Evolutionary conservation across 30 jellyfish, hydroid and myxozoan genomes (phyloP), one percentile per base, ranked within the genome.

Genomic region (Catostylus mosaicus): DNA sequence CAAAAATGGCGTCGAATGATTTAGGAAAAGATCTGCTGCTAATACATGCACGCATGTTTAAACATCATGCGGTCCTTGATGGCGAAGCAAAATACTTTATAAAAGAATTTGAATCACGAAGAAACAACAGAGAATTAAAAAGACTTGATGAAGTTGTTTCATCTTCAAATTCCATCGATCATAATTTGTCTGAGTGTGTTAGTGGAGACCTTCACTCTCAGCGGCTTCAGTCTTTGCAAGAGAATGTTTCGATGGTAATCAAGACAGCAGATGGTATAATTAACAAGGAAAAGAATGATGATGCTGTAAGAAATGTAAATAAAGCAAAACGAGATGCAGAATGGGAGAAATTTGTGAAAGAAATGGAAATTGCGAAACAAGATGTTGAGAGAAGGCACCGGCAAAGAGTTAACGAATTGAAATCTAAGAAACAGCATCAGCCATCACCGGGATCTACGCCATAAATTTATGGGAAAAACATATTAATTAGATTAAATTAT

Each of bases 1-100:
- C 47, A 45, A 59, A 68, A 59, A 82, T 82, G 92, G 92, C 92
- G 86, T 71, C 75, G 73, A 77, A 60, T 0, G 92, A 82, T 70
- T 14, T 82, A 1, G 92, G 92, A n/a, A 86, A 86, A 65, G 96
- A 86, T 27, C 23, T 69, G 60, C 81, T 86, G 22, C 78, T 66
- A 0, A 75, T 86, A 31, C 88, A 74, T 67, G 85, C 87, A 40
- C 84, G 89, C 26, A 52, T 86, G 59, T 86, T 86, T 33, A 61
- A 75, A 52, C 96, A 86, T 72, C 81, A 88, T 26, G 89, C 90
- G 1, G 96, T 51, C 3, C 72, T 86, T 52, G 46, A 32, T 37
- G 96, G 88, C 1, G 96, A 86, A 35, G 54, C 63, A 1, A 75
- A 75, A 43, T 38, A 47, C 24, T 77, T 86, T 35, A 29, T 86